Base-by-base conservation (phyloP, 2,797 vertebrate genomes). In the Cyprinodon diabolis region DNA sequence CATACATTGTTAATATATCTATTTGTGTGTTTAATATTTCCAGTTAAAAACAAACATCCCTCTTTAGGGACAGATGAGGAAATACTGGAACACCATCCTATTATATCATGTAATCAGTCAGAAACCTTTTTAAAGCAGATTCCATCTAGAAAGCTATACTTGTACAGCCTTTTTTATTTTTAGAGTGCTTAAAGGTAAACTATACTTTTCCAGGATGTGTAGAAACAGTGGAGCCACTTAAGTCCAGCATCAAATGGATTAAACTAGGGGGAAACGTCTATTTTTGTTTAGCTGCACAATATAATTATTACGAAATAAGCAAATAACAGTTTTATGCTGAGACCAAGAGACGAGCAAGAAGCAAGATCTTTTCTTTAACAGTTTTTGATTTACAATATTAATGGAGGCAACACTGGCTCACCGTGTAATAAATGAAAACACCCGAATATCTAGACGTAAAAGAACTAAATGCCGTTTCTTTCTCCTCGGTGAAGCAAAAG, bases 261-360 rank as follows among this genome's bases (percentile, higher is more conserved):
- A 37, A 62, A 40, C 8, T 19, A 10, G 58, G 58, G 17, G 19
- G 15, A 12, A 43, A 63, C 6, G 11, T 63, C 37, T 43, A n/a
- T 6, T 43, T 63, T 12, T 11, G 54, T n/a, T 55, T 10, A 3
- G 60, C 12, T n/a, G 40, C 0, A 21, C 14, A 25, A 17, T 1
- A 15, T n/a, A 35, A 1, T 8, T 37, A 14, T n/a, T 1, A 56
- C 11, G 9, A 40, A 57, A 15, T 1, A 4, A 19, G 68, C 8
- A 43, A 70, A 71, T 37, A 70, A 25, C 66, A 66, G 71, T 56
- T 72, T 35, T 55, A 37, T 66, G 77, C 48, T 66, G 48, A 75
- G 51, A 69, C 52, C 48, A 40, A 23, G 37, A 17, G 51, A 4
- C 35, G 49, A 57, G n/a, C 70, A 62, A 21, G 35, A 74, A 6